Conservation (phyloP, 1,140 invertebrate species). For the Zaprionus tsacasi region DNA sequence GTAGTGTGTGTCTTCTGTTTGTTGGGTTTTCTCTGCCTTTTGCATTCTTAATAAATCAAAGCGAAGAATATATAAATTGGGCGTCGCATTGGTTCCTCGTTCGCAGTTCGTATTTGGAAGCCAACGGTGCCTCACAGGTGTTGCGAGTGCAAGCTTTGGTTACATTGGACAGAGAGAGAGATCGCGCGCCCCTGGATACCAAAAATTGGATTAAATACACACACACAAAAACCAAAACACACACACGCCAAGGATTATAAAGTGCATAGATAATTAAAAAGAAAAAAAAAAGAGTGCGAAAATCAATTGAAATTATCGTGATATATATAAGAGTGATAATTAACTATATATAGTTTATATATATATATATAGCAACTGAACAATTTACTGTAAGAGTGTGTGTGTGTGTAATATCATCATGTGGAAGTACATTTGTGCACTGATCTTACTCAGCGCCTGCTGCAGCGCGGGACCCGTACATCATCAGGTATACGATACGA, state of each 20-base stretch:
- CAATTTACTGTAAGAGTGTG: constrained; percentile 31
- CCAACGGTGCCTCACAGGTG: constrained; percentile 84
- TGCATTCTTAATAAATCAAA: constrained; percentile 84
- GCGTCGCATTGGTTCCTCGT: constrained; percentile 60
- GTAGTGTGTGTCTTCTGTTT: constrained; percentile 48
- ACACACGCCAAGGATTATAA: constrained; percentile 41
- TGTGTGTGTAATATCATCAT: constrained; percentile 30
- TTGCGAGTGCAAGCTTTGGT: constrained; percentile 84
- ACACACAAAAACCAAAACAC: neutral
- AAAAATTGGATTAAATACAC: constrained; percentile 62
- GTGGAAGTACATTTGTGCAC: constrained; percentile 55
- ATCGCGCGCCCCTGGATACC: constrained; percentile 54
- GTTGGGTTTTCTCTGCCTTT: constrained; percentile 74
- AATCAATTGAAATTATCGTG: constrained; percentile 23
- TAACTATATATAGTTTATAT: constrained; percentile 21
- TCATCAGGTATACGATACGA: constrained; percentile 55
- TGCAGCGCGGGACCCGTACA: constrained; percentile 69
- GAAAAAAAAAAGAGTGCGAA: neutral
- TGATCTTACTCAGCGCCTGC: constrained; percentile 57
- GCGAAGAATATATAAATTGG: constrained; percentile 84
- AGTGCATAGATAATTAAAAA: constrained; percentile 22
- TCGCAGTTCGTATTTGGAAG: constrained; percentile 83
- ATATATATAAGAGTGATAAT: constrained; percentile 44
- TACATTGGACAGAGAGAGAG: constrained; percentile 16
- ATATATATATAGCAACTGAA: constrained; percentile 33